Base-by-base conservation (phyloP, 2,888 invertebrate species). In the Stenurella melanura region DNA sequence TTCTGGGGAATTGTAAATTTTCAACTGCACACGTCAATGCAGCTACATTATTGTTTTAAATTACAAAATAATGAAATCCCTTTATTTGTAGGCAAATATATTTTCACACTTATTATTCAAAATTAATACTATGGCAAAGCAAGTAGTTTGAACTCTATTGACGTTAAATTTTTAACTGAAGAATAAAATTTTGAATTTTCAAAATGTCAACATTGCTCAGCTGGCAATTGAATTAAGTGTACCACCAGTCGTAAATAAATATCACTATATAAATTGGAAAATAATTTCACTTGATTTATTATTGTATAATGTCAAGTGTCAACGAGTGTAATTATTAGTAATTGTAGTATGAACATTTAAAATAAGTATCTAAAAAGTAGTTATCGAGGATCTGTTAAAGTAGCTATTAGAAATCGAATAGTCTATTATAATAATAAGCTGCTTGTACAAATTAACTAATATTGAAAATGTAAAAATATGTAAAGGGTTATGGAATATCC, bases 401-500 rank as follows among this genome's bases (percentile, higher is more conserved):
- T 50, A 4, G 7, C 12, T 42, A 15, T 1, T 42, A 42, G 15
- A 42, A 42, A 12, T 4, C 50, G 15, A 15, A 50, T 5, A 50
- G 12, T 50, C n/a, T 50, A 42, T 12, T 15, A 42, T 15, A 42
- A n/a, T 42, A 50, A 7, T 50, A 50, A 50, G 4, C 15, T 6
- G 4, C 15, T 6, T 17, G 50, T 50, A n/a, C 3, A n/a, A 19
- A 34, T 30, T 56, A 7, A 42, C 9, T 19, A 56, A 17, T 56
- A 56, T n/a, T 26, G 17, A 69, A 58, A 57, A 69, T 69, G 70
- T 70, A 64, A 64, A 38, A 69, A 50, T 61, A 75, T 75, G 70
- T 70, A 64, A 69, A 64, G 56, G 56, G 87, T 84, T 83, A 90
- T 90, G 90, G 89, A 90, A 88, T 90, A 87, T 88, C 89, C 89